Base-by-base conservation (phyloP, 2,113 vertebrate genomes). In the Fulica atra region DNA sequence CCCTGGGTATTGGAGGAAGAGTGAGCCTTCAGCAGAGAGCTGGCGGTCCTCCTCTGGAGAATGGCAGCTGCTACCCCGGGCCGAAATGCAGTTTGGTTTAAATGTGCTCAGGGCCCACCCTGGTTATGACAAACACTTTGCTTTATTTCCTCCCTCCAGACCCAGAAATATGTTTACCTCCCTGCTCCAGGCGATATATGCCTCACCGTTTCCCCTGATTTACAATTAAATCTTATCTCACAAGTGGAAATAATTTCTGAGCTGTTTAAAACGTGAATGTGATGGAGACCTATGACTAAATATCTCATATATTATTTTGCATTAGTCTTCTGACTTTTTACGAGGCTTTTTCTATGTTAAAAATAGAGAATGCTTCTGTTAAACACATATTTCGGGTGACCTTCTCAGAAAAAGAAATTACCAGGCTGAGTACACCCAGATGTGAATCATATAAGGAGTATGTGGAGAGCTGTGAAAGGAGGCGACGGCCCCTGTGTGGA, bases 271-370 rank as follows among this genome's bases (percentile, higher is more conserved):
- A 79, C 11, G 10, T 2, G 35, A 73, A 88, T n/a, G 11, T 31
- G 76, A 69, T 88, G 74, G 54, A 93, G 86, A 92, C 53, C 95
- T 94, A 91, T 96, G 92, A 95, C 95, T 97, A 96, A 94, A 94
- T 91, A 95, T 42, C 86, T 89, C 81, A 36, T 97, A 95, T 95
- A 96, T 96, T 95, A 96, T 96, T 94, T 95, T 91, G 54, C 66
- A 42, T 93, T 92, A 92, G 51, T 84, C 86, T 87, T 89, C 69
- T 93, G 91, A 92, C 61, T 93, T 91, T 93, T 94, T 89, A 91
- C 85, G 83, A 89, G 86, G 54, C 19, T 80, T 88, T 81, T 35
- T 94, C 77, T 51, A 16, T 24, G 65, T 92, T 92, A 93, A 89
- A 95, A 97, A 95, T 92, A 95, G 89, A 95, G 89, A 76, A 61